Base-by-base conservation (phyloP, 2,888 invertebrate species). In the Teleogryllus oceanicus region DNA sequence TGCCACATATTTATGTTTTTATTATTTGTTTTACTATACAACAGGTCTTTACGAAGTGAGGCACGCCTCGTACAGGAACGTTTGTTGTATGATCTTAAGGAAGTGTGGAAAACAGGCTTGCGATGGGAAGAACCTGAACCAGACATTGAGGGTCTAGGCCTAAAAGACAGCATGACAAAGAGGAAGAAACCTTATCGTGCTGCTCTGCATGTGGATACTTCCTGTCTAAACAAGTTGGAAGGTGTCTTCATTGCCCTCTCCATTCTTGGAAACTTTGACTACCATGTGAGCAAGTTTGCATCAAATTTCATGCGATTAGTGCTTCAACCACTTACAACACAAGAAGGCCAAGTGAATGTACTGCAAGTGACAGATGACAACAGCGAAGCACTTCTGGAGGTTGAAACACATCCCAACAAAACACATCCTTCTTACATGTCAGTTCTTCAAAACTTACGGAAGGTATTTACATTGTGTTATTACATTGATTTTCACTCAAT, bases 301-400 rank as follows among this genome's bases (percentile, higher is more conserved):
- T 87, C 88, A 80, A 90, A 90, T 83, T 84, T 94, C 21, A 86
- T 92, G 83, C 88, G 90, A 51, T 86, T 90, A 82, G 85, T 93
- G 49, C 87, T 94, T 16, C 85, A 87, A 79, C 90, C 91, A 0
- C 88, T 94, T 0, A 89, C 93, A 80, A 87, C 89, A 78, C 85
- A 88, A 80, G 87, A 89, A 18, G 86, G 86, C 81, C 84, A 84
- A n/a, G 87, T 92, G 4, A 86, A 86, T 76, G 86, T 87, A 8
- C 20, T 78, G 20, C 50, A 20, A 13, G 82, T 83, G 16, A 80
- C 79, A 74, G 81, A 83, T 51, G 75, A 50, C 49, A 79, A 74
- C 12, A 80, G 77, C 13, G 80, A 49, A 79, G 51, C 50, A 81
- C 83, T 78, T 75, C 84, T 77, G 80, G 86, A 88, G 11, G 84